Evolutionary conservation across 2,797 vertebrate species (phyloP), one percentile per base, ranked within the genome.

Genomic region (Oophaga sylvatica): DNA sequence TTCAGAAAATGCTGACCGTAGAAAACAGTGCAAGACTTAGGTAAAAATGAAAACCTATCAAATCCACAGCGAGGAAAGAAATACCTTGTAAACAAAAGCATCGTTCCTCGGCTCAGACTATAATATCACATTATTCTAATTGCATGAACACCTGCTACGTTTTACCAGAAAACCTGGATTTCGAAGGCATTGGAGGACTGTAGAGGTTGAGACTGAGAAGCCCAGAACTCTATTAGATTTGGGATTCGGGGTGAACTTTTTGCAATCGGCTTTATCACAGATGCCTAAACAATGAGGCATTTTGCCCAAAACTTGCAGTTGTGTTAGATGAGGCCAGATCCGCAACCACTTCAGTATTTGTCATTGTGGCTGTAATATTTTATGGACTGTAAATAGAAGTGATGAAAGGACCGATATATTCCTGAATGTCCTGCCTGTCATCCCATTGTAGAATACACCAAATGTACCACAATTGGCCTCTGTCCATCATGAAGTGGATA

Each of bases 121-220:
- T 65, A 84, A 84, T 84, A 84, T 84, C 71, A 53, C 63, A 77
- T 84, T 76, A 84, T 84, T 76, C 59, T 84, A 77, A 84, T 84
- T 84, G 83, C 35, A 53, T 65, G 83, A 84, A 84, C 70, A 63
- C 71, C 83, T 76, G 83, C 56, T 65, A 31, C 7, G 35, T 19
- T 19, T 45, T 84, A 48, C 70, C 83, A 15, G 57, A 84, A 84
- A 84, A 75, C 82, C 82, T 75, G 82, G 70, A 62, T 26, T 62
- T 45, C 82, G 62, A 26, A 75, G 60, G 31, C 82, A 45, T 75
- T 60, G 17, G 70, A 83, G 81, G 67, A 83, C 75, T 75, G 67
- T 45, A 53, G 15, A 73, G 68, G 35, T 53, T 73, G n/a, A 62
- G 56, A 73, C 10, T 45, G 82, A 68, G 16, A 75, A 75, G 82